These are phyloP conservation scores for Peromyscus californicus DNA, from an alignment of 2,113 vertebrate species.

Conservation along the genomic window DNA sequence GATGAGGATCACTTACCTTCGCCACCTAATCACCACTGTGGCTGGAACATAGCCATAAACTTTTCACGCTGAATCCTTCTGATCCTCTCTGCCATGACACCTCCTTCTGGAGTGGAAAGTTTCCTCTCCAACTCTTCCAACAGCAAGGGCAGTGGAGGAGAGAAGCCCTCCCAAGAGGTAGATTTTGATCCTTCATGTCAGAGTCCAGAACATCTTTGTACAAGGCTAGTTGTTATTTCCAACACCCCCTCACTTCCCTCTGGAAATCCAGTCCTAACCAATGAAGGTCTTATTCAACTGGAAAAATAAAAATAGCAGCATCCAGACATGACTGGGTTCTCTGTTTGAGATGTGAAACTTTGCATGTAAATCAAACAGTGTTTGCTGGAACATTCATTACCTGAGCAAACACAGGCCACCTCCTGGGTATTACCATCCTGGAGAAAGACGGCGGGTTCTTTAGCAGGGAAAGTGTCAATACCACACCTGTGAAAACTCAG, in stretches of 20 bases:
- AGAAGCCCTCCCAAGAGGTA: conserved; percentile 64
- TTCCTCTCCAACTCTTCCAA: conserved; percentile 70
- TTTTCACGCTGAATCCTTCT: neutral
- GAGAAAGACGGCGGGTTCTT: neutral
- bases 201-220: neutral
- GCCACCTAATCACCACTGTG: fast-evolving
- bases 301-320: conserved; percentile 29
- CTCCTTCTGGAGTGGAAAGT: conserved; percentile 67
- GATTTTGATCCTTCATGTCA: neutral
- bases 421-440: neutral
- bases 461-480: neutral
- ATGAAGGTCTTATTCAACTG: conserved; percentile 18
- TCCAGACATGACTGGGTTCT: conserved; percentile 30
- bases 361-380: conserved; percentile 65
- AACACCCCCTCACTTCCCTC: neutral
- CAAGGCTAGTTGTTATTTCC: conserved; percentile 43
- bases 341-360: conserved; percentile 58
- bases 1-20: neutral
- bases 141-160: conserved; percentile 69
- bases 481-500: neutral
- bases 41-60: neutral
- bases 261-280: neutral
- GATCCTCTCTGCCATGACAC: fast-evolving
- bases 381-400: conserved; percentile 27
- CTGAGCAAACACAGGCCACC: conserved; percentile 28